Conservation (phyloP, 2,113 vertebrate species). For the Neolamprologus ventralis region DNA sequence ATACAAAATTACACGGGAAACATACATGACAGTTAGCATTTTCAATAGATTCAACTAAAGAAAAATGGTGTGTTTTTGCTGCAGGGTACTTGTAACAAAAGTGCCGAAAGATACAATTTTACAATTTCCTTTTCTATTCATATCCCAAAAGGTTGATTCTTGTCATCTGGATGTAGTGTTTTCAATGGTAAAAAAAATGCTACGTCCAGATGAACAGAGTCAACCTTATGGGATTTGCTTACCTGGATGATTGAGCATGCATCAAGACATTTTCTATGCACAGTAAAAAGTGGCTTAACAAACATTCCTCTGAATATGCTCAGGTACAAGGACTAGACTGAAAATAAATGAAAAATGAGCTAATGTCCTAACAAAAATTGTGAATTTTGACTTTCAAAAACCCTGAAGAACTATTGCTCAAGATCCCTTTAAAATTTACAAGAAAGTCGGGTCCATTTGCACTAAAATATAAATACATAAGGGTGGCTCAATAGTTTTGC, state of each 20-base stretch:
- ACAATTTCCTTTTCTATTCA: neutral
- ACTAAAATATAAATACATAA: neutral
- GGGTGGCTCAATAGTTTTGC: neutral
- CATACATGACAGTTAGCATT: neutral
- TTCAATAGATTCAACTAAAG: neutral
- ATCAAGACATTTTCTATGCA: neutral
- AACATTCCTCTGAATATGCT: neutral
- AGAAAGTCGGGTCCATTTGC: fast-evolving
- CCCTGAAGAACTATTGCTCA: neutral
- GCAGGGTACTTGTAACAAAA: neutral
- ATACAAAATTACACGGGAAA: neutral
- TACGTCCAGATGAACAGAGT: neutral
- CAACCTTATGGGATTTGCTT: neutral
- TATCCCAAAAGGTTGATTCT: neutral
- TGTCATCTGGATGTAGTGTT: neutral
- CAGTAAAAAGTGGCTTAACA: neutral
- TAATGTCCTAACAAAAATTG: neutral
- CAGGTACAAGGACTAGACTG: neutral
- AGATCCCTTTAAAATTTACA: neutral
- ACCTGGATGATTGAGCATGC: neutral
- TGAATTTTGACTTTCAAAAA: neutral
- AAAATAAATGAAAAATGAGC: neutral
- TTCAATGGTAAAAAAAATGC: neutral
- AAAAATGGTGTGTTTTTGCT: neutral
- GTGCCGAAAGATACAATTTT: neutral